Evolutionary conservation across 1,140 invertebrate genomes (phyloP).

Genomic region (Rhyzopertha dominica): DNA sequence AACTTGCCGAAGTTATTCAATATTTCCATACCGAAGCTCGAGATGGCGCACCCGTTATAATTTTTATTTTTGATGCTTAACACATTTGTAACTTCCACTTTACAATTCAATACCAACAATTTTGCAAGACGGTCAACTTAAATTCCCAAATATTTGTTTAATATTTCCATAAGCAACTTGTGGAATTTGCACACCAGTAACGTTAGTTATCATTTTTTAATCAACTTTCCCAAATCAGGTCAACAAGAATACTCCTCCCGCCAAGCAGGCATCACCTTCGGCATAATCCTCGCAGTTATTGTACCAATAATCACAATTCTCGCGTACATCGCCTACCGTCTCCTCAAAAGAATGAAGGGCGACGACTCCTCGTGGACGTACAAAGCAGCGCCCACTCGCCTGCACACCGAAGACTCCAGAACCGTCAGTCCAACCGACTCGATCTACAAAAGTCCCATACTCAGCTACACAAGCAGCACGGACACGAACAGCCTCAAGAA

Average conservation of each 20-base stretch:
- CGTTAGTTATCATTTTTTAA: too few relatives aligned
- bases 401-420: constrained; percentile 10
- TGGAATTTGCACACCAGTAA: too few relatives aligned
- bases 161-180: too few relatives aligned
- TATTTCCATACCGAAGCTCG: too few relatives aligned
- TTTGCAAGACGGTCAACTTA: too few relatives aligned
- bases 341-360: constrained; percentile 52
- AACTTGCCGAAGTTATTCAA: too few relatives aligned
- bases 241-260: constrained; percentile 58
- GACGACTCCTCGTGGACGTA: constrained; percentile 42
- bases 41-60: too few relatives aligned
- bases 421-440: constrained; percentile 21
- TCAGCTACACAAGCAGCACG: constrained; percentile 21
- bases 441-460: constrained; percentile 19
- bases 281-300: constrained; percentile 69
- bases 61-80: too few relatives aligned
- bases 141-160: too few relatives aligned
- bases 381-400: constrained; percentile 8
- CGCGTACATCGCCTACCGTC: constrained; percentile 61
- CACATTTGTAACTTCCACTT: too few relatives aligned
- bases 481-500: constrained; percentile 50
- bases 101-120: too few relatives aligned
- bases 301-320: constrained; percentile 68
- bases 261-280: constrained; percentile 67
- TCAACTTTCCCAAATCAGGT: too few relatives aligned